Evolutionary conservation across 1,140 invertebrate species (phyloP).

Genomic region (Atta colombica): DNA sequence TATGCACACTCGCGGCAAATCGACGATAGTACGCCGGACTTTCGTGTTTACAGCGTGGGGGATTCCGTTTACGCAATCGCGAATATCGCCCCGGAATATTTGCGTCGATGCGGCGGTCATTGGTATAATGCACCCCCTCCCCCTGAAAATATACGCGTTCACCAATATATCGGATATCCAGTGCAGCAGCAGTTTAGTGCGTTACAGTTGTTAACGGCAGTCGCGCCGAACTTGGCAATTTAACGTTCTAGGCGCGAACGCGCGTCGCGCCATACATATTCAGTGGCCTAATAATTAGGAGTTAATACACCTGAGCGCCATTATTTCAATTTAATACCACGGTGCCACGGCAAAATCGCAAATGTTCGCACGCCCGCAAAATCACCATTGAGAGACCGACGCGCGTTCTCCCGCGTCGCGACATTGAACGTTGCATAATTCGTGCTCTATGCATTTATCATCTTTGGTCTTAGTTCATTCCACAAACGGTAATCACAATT

Average conservation of each 20-base stretch:
- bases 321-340: conserved; percentile 61
- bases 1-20: conserved; percentile 37
- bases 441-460: not conserved
- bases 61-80: conserved; percentile 6
- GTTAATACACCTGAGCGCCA: conserved; percentile 60
- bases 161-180: conserved; percentile 28
- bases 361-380: conserved; percentile 20
- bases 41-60: conserved; percentile 35
- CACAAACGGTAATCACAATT: not conserved
- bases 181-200: not conserved
- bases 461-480: not conserved
- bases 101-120: conserved; percentile 7
- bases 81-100: conserved; percentile 33
- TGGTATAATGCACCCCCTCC: not conserved
- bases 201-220: conserved; percentile 31
- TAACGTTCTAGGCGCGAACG: conserved; percentile 56
- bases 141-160: conserved; percentile 6
- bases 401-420: not conserved
- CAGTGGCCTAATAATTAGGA: conserved; percentile 60
- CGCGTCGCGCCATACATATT: conserved; percentile 64
- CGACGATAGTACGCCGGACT: conserved; percentile 28
- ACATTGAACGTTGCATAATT: conserved; percentile 49
- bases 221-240: conserved; percentile 55
- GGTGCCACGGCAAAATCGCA: conserved; percentile 34
- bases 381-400: not conserved